Conservation (phyloP, 2,888 invertebrate species). For the Phyllotreta cruciferae region DNA sequence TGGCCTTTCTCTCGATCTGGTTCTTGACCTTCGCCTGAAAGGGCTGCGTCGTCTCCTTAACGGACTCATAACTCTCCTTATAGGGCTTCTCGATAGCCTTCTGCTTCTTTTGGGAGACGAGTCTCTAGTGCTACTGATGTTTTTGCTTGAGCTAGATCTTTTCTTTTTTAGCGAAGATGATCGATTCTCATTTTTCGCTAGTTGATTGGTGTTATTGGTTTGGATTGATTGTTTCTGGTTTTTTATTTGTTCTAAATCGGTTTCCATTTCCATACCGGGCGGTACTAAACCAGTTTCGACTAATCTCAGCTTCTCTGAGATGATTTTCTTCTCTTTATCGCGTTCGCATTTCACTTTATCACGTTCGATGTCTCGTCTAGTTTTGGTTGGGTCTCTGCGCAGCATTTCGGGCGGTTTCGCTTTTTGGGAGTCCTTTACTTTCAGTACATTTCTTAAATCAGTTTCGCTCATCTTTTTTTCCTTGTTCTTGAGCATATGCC, state of each 20-base stretch:
- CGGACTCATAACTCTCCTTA: constrained; percentile 12
- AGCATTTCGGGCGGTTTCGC: too few relatives aligned
- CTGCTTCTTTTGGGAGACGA: constrained; percentile 25
- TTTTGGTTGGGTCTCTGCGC: constrained; percentile 59
- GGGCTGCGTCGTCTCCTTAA: constrained; percentile 19
- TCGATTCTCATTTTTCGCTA: too few relatives aligned
- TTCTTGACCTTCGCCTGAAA: constrained; percentile 14
- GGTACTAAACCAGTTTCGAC: constrained; percentile 61
- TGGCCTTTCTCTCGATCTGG: neutral
- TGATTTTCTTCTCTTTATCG: constrained; percentile 57
- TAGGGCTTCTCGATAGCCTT: constrained; percentile 30
- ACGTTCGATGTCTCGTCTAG: constrained; percentile 57
- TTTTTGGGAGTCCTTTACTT: constrained; percentile 4
- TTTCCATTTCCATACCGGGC: constrained; percentile 61
- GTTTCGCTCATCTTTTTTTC: constrained; percentile 9
- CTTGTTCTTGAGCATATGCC: constrained; percentile 1
- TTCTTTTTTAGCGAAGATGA: neutral
- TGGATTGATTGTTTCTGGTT: constrained; percentile 24
- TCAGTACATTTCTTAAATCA: constrained; percentile 19
- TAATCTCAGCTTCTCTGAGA: constrained; percentile 56
- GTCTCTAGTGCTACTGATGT: too few relatives aligned
- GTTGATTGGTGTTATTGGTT: too few relatives aligned
- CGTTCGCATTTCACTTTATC: constrained; percentile 58
- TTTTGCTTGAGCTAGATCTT: constrained; percentile 14
- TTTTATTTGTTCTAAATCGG: constrained; percentile 48